Percentiles rank a stretch among this genome's conserved stretches.
These are phyloP conservation scores for Olivierus martensii DNA, from an alignment of 1,140 invertebrate genomes.

Conservation along the genomic window DNA sequence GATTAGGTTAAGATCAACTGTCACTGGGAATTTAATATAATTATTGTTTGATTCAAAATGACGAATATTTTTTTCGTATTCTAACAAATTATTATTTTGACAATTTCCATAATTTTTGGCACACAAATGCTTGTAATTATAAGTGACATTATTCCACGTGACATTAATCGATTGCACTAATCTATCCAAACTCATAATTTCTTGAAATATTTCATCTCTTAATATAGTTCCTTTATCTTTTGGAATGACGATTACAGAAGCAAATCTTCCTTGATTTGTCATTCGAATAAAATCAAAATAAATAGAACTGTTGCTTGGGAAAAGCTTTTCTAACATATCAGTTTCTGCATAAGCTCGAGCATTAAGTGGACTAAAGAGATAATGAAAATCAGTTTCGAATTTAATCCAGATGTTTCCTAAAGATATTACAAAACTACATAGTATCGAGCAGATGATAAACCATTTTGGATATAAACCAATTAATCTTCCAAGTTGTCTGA, in stretches of 20 bases:
- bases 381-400: slow-evolving; percentile 85
- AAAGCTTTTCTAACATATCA: slow-evolving; percentile 47
- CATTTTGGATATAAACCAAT: too few species aligned
- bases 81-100: slow-evolving; percentile 68
- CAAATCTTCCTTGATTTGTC: slow-evolving; percentile 73
- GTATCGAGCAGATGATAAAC: too few species aligned
- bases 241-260: slow-evolving; percentile 62
- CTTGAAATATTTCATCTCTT: slow-evolving; percentile 55
- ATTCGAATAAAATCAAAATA: slow-evolving; percentile 34
- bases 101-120: slow-evolving; percentile 66
- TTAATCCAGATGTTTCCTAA: slow-evolving; percentile 62
- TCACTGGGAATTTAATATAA: slow-evolving; percentile 69
- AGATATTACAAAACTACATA: too few species aligned
- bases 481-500: too few species aligned
- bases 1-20: slow-evolving; percentile 72
- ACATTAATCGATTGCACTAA: slow-evolving; percentile 60
- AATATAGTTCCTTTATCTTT: slow-evolving; percentile 69
- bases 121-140: slow-evolving; percentile 56
- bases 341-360: slow-evolving; percentile 55
- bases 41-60: slow-evolving; percentile 54
- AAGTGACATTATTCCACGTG: slow-evolving; percentile 5
- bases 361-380: slow-evolving; percentile 75
- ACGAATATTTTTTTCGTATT: slow-evolving; percentile 58
- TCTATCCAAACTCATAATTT: slow-evolving; percentile 55
- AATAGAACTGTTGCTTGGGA: slow-evolving; percentile 14